Conservation (phyloP, 2,113 vertebrate genomes). For the Carassius auratus region DNA sequence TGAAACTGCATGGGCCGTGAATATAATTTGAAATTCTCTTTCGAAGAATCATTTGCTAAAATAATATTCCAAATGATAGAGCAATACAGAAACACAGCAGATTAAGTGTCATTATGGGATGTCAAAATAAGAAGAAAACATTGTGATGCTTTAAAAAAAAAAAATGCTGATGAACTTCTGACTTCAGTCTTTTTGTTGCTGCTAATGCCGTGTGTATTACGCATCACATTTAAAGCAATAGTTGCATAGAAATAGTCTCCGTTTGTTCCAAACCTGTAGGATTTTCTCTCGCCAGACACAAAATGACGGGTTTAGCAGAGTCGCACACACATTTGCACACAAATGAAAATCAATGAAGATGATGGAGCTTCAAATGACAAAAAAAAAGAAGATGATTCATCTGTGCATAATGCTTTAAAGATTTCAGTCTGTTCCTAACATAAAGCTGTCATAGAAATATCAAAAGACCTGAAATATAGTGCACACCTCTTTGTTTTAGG, state of each 20-base stretch:
- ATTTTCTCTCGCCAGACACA: background rate
- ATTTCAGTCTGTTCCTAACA: background rate
- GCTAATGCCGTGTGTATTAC: too few relatives aligned
- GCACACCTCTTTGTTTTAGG: background rate
- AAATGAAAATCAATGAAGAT: background rate
- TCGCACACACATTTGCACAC: background rate
- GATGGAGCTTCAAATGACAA: background rate
- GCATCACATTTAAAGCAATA: background rate
- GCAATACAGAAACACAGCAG: too few relatives aligned
- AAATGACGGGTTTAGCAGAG: background rate
- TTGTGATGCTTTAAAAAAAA: background rate
- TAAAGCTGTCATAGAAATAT: background rate
- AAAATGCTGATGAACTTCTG: too few relatives aligned
- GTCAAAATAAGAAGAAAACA: too few relatives aligned
- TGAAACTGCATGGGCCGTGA: too few relatives aligned
- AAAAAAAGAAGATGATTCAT: background rate
- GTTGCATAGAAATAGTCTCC: background rate
- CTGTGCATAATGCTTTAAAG: background rate
- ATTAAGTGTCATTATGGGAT: background rate
- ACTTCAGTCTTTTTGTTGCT: too few relatives aligned
- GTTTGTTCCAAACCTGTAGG: too few relatives aligned
- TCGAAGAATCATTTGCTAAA: background rate
- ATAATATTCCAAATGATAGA: background rate
- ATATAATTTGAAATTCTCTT: background rate
- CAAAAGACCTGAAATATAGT: background rate